Evolutionary conservation across 2,797 vertebrate genomes (phyloP).

Genomic region (Erethizon dorsatum): DNA sequence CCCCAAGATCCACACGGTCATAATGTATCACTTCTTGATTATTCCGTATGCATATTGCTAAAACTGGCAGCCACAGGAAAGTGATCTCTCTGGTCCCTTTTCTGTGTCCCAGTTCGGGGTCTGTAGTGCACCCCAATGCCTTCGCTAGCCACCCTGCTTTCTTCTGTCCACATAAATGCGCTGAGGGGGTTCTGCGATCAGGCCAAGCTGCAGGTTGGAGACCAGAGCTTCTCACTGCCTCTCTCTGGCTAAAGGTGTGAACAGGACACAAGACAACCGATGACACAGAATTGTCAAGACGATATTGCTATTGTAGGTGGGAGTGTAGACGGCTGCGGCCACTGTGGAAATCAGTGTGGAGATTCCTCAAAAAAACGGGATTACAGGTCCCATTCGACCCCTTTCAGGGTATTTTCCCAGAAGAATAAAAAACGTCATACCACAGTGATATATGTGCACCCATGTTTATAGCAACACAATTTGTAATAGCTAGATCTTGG

Average conservation of each 20-base stretch:
- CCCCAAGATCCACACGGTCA: not conserved
- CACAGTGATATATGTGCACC: too few species aligned
- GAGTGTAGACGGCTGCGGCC: too few species aligned
- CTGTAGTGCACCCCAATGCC: not conserved
- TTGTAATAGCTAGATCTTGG: too few species aligned
- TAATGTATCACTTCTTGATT: not conserved
- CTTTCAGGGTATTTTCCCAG: too few species aligned
- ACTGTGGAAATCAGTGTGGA: too few species aligned
- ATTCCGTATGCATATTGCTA: not conserved
- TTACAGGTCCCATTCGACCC: too few species aligned
- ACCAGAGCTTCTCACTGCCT: not conserved
- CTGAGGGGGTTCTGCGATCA: not conserved
- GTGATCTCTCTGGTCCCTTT: not conserved
- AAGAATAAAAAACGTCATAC: too few species aligned
- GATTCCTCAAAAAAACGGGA: too few species aligned
- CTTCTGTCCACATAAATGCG: not conserved
- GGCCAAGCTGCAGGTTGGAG: not conserved
- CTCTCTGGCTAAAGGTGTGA: not conserved
- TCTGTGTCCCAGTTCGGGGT: not conserved
- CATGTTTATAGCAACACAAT: too few species aligned
- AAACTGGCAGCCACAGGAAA: not conserved
- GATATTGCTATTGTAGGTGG: too few species aligned
- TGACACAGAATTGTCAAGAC: too few species aligned
- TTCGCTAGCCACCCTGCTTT: not conserved
- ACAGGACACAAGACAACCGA: not conserved